Evolutionary conservation across 2,888 invertebrate genomes (phyloP), one percentile per base, ranked within the genome.

Genomic region (Papilio elwesi): DNA sequence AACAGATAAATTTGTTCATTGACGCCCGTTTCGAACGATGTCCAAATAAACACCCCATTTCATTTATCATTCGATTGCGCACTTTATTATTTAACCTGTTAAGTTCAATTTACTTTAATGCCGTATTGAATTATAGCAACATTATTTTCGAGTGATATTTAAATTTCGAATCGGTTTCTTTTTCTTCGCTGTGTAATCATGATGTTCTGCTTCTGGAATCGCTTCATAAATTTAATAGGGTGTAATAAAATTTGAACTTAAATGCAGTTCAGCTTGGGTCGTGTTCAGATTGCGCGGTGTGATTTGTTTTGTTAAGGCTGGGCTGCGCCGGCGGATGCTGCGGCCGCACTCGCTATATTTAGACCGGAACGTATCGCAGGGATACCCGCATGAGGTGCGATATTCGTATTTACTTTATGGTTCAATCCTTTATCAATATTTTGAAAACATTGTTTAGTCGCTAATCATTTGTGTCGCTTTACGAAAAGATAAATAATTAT

Each of bases 331-430:
- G 77, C 85, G 87, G 86, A 88, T 84, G 84, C 82, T 81, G 85
- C 75, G 83, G 83, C 74, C 75, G 79, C 78, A 80, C 80, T 76
- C 77, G 78, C 77, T 88, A 88, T 82, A 85, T 85, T 87, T 88
- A 86, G 86, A 83, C 74, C 76, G 81, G 80, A 81, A 82, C 80
- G 83, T 78, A 79, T 78, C 78, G 82, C 82, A 81, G 87, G 89
- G 88, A 88, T 87, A 86, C 26, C 26, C 76, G 77, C 76, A 79
- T 79, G 85, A 86, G 87, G 86, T 86, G 86, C n/a, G n/a, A n/a
- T n/a, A n/a, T n/a, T n/a, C n/a, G n/a, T n/a, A 69, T 76, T 71
- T 68, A 67, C 59, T 67, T 68, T 68, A 73, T 15, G 59, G 59
- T 43, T 57, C 55, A 57, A 67, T 51, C 70, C 52, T 55, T 68